phyloP scores from a whole-genome alignment of 2,888 invertebrate species.

The Brachyopa scutellaris region DNA sequence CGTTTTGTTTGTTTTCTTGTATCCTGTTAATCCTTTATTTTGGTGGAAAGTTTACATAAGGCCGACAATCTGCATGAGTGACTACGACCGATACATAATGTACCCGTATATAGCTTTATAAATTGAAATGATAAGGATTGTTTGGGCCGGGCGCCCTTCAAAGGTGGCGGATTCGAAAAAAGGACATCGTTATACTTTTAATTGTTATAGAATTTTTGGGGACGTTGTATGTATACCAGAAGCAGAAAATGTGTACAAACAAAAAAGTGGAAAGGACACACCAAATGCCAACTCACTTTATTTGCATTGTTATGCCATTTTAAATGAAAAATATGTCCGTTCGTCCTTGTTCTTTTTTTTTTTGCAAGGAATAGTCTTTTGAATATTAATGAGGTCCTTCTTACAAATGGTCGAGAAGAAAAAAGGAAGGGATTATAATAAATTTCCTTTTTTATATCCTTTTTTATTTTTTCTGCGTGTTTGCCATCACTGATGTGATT shows the following conservation, averaged over 20 bases:
- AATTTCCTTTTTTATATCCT: constrained; percentile 47
- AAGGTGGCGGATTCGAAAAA: constrained; percentile 59
- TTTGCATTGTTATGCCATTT: constrained; percentile 68
- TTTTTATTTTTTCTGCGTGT: constrained; percentile 46
- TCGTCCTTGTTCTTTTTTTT: constrained; percentile 18
- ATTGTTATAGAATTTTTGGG: constrained; percentile 30
- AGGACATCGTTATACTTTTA: constrained; percentile 65
- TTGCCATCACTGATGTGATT: constrained; percentile 49
- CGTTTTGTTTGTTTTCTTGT: constrained; percentile 1
- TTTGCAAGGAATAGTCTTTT: constrained; percentile 55
- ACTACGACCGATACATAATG: constrained; percentile 50
- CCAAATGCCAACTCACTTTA: constrained; percentile 49
- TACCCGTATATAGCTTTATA: too few relatives aligned
- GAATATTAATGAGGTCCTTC: constrained; percentile 65
- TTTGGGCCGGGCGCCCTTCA: background rate
- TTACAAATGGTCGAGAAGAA: background rate
- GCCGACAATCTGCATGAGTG: constrained; percentile 51
- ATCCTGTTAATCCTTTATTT: constrained; percentile 47
- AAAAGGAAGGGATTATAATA: constrained; percentile 50
- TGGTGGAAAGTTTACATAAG: constrained; percentile 32
- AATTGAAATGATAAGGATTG: constrained; percentile 48
- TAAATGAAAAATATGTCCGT: constrained; percentile 57
- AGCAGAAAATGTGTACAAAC: too few relatives aligned
- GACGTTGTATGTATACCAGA: constrained; percentile 16
- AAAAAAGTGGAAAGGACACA: constrained; percentile 18